Conservation (phyloP, 2,797 vertebrate genomes). For the Cetoscarus ocellatus region DNA sequence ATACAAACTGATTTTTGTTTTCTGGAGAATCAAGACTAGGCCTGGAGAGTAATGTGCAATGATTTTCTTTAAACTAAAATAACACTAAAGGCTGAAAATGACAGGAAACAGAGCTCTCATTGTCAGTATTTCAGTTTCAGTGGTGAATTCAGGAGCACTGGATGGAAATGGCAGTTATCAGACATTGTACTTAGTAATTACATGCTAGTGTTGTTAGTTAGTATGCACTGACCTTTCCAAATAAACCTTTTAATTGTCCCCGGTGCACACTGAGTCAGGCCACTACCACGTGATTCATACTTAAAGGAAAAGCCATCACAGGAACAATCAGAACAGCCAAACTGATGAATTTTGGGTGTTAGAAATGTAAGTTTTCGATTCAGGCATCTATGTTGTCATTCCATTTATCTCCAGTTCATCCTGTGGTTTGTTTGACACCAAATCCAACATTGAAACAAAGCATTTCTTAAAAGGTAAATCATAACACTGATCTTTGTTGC, state of each 20-base stretch:
- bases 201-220: not conserved
- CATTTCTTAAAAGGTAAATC: not conserved
- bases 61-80: not conserved
- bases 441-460: not conserved
- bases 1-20: not conserved
- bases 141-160: too few species aligned
- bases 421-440: slow-evolving; percentile 10
- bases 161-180: too few species aligned
- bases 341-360: too few species aligned
- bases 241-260: too few species aligned
- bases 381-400: too few species aligned
- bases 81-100: not conserved
- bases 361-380: too few species aligned
- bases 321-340: too few species aligned
- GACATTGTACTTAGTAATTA: too few species aligned
- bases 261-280: not conserved
- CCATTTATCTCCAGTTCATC: not conserved
- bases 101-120: not conserved
- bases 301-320: not conserved
- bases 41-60: slow-evolving; percentile 4
- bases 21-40: not conserved
- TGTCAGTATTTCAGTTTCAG: too few species aligned
- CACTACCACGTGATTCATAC: not conserved
- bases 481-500: not conserved
- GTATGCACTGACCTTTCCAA: too few species aligned